Base-by-base conservation (phyloP, 35 echinoderm and acorn worm species). In the Patiria miniata region DNA sequence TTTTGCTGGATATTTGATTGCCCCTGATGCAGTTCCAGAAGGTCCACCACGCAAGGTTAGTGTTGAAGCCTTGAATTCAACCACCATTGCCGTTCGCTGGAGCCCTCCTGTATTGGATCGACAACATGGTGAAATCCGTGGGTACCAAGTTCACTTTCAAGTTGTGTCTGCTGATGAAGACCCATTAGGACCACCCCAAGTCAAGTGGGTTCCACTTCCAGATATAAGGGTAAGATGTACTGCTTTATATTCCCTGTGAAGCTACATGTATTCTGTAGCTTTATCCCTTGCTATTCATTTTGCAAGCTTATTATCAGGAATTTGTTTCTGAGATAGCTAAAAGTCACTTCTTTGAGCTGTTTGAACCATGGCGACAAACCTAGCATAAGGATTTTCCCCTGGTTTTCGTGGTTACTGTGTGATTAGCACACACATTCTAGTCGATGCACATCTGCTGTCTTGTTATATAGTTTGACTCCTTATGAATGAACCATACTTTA, bases 1-100 rank as follows among this genome's bases (percentile, higher is more conserved):
- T n/a, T n/a, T n/a, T n/a, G n/a, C n/a, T n/a, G n/a, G n/a, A n/a
- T n/a, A n/a, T n/a, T n/a, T n/a, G n/a, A n/a, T n/a, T n/a, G n/a
- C n/a, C n/a, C n/a, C n/a, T n/a, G n/a, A 38, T 6, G 37, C 78
- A 99, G 96, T 94, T 15, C 96, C 96, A 39, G 91, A 93, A 47
- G 96, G 92, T 52, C 93, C 96, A 30, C 96, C 96, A 9, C 80
- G 68, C 39, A 94, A 89, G 50, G 89, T 95, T 30, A 29, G 77
- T 21, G 96, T 90, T 32, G 86, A 87, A 50, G 96, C 90, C 7
- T 23, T 92, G 39, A 99, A 99, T 81, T 99, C 96, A 1, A 99
- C 96, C 15, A 87, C 89, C 28, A 87, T 95, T 52, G 77, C 78
- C 22, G 80, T 99, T 22, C 38, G 73, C 36, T 99, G 96, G 96